Evolutionary conservation across 2,113 vertebrate species (phyloP).

Genomic region (Sinocyclocheilus grahami): DNA sequence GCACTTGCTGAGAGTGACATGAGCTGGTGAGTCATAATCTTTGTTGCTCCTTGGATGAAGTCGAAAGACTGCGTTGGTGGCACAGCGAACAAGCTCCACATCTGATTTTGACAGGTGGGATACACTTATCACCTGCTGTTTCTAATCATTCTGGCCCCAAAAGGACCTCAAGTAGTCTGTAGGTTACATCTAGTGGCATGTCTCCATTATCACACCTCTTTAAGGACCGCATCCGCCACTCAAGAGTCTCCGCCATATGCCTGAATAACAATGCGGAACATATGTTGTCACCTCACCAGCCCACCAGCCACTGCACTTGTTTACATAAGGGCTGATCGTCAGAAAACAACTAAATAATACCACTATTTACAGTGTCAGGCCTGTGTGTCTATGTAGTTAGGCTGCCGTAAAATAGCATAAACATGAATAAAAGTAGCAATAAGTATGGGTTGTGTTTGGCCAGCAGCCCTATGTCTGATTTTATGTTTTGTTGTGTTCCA

Average conservation of each 20-base stretch:
- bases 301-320: background rate
- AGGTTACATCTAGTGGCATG: constrained; percentile 57
- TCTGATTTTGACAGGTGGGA: constrained; percentile 66
- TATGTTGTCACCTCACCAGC: constrained; percentile 44
- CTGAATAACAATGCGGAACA: constrained; percentile 55
- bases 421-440: background rate
- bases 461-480: background rate
- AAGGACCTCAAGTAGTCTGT: constrained; percentile 51
- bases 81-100: constrained; percentile 48
- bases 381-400: background rate
- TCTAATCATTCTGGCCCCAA: constrained; percentile 31
- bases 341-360: background rate
- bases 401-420: background rate
- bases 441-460: constrained; percentile 3
- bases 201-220: constrained; percentile 54
- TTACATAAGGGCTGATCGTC: background rate
- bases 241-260: constrained; percentile 67
- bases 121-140: constrained; percentile 40
- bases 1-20: constrained; percentile 82
- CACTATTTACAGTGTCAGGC: background rate
- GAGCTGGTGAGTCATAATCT: constrained; percentile 65
- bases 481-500: constrained; percentile 9
- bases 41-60: constrained; percentile 21
- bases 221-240: constrained; percentile 52
- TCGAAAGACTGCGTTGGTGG: constrained; percentile 40